Base-by-base conservation (phyloP, 53 echinoderm and acorn worm genomes). In the Paracentrotus lividus region DNA sequence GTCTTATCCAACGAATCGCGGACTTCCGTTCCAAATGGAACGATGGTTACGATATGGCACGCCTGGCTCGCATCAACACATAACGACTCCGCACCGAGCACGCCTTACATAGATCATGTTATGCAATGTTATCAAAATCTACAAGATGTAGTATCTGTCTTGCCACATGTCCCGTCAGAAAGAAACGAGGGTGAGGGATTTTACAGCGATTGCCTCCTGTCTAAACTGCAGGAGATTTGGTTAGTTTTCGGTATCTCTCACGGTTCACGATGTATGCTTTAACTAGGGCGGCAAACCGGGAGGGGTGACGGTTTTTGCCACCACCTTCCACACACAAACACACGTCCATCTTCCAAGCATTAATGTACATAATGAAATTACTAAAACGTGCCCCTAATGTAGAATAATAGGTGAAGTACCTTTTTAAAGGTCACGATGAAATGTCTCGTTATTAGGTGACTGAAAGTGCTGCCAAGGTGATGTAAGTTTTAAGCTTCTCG, bases 91-190 rank as follows among this genome's bases (percentile, higher is more conserved):
- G 81, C 45, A 81, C 27, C 26, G 47, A 26, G 24, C 81, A 81
- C 47, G 81, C 13, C 15, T 8, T 24, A 45, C 45, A 81, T 27
- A 9, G 81, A 81, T 81, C 15, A 47, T 81, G 47, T 81, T 81
- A 47, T 81, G 81, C n/a, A 47, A 81, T 47, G 47, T 45, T 81
- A 81, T 81, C 81, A 81, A 9, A 81, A 81, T 81, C n/a, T 44
- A 24, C 47, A 45, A 23, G 72, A 33, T 26, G 81, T 15, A n/a
- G 9, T n/a, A n/a, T 81, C 49, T 27, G 81, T 47, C 81, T 81
- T 81, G 45, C n/a, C 81, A 45, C 81, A 27, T 47, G 47, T 13
- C 45, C 81, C 27, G 81, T 47, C 81, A 81, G 47, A 81, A 47
- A 23, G 23, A 45, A 44, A 81, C 81, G 15, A 23, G 44, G 81